Conservation (phyloP, 2,888 invertebrate species). For the Athalia cordata region DNA sequence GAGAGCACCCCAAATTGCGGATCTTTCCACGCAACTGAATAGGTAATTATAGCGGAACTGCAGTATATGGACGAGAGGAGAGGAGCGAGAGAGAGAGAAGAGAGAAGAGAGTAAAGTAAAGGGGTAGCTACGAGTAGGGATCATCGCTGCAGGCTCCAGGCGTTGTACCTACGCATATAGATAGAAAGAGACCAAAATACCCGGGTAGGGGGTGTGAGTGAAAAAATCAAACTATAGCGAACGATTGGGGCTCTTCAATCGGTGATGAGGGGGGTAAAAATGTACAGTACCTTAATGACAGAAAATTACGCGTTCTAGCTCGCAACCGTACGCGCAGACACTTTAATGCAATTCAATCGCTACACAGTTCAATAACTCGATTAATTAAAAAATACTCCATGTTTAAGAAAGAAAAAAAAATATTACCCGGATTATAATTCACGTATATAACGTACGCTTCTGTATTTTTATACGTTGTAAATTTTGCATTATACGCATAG, state of each 20-base stretch:
- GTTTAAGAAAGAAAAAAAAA: constrained; percentile 48
- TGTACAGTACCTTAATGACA: constrained; percentile 60
- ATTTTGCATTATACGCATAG: neutral
- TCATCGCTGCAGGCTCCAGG: neutral
- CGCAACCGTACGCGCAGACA: constrained; percentile 53
- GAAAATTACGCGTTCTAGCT: constrained; percentile 64
- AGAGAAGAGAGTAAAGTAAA: neutral
- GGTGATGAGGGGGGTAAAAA: constrained; percentile 42
- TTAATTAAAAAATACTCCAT: constrained; percentile 71
- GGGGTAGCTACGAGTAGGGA: constrained; percentile 3
- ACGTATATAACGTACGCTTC: neutral
- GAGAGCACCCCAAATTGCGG: constrained; percentile 26
- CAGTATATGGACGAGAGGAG: constrained; percentile 20
- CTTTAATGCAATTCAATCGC: constrained; percentile 71
- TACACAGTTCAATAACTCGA: constrained; percentile 73
- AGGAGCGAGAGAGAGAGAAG: constrained; percentile 3
- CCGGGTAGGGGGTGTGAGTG: neutral
- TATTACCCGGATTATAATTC: neutral
- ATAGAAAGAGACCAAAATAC: no score
- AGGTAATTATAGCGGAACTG: constrained; percentile 58
- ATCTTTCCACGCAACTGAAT: constrained; percentile 53
- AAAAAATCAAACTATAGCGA: neutral
- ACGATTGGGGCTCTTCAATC: constrained; percentile 18
- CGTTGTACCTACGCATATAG: neutral
- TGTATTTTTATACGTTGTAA: neutral